phyloP scores from a whole-genome alignment of 1,140 invertebrate genomes.

The Caenorhabditis tropicalis region DNA sequence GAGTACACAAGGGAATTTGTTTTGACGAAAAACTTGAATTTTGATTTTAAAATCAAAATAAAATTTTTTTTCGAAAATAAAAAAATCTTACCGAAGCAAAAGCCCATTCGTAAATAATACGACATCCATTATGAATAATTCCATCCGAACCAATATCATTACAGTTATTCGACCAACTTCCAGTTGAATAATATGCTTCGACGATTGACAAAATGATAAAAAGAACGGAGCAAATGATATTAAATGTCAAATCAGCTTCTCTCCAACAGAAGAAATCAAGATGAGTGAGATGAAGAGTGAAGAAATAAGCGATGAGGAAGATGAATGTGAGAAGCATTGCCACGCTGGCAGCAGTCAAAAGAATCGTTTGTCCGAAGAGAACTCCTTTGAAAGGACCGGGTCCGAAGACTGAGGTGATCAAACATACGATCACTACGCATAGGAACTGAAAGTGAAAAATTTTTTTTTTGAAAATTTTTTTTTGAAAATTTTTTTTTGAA shows the following conservation, averaged over 20 bases:
- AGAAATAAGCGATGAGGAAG: constrained; percentile 67
- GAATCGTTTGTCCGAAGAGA: constrained; percentile 70
- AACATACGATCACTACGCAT: constrained; percentile 66
- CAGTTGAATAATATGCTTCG: constrained; percentile 70
- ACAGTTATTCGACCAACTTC: constrained; percentile 70
- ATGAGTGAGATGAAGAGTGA: constrained; percentile 66
- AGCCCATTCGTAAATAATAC: constrained; percentile 70
- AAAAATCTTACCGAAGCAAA: constrained; percentile 67
- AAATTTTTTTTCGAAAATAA: neutral
- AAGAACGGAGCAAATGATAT: constrained; percentile 55
- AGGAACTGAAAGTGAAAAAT: constrained; percentile 62
- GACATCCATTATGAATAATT: constrained; percentile 34
- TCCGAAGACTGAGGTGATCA: constrained; percentile 69
- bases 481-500: no score
- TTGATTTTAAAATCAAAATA: no score
- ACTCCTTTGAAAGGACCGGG: constrained; percentile 72
- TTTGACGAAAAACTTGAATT: no score
- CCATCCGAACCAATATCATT: constrained; percentile 67
- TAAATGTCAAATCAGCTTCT: constrained; percentile 66
- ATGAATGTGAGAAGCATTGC: constrained; percentile 69
- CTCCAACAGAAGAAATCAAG: constrained; percentile 69
- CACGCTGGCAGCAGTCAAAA: constrained; percentile 65
- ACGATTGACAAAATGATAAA: constrained; percentile 66
- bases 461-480: neutral
- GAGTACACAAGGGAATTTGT: no score